A percentile compares a stretch with the other conserved stretches of the same genome.
Conservation (phyloP, 2,888 invertebrate species). For the Sarcophaga variegata region DNA sequence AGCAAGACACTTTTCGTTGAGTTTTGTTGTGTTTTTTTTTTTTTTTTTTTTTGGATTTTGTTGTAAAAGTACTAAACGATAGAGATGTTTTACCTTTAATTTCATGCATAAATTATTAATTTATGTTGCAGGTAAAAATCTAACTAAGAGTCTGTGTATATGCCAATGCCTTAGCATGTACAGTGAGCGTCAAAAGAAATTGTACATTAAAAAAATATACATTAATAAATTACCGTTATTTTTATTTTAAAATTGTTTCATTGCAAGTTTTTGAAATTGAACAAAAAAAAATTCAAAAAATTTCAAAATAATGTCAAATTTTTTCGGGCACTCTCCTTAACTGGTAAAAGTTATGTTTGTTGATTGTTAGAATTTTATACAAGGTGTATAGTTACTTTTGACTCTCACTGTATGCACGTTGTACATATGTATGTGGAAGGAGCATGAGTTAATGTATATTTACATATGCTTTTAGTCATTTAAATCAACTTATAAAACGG, state of each 20-base stretch:
- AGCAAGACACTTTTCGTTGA: neutral
- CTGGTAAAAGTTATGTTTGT: no score
- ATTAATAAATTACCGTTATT: no score
- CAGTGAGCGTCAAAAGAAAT: no score
- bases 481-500: slow-evolving; percentile 20
- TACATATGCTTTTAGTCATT: slow-evolving; percentile 73
- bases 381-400: no score
- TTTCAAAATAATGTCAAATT: no score
- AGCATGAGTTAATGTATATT: neutral
- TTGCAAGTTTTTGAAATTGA: no score
- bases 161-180: no score
- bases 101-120: slow-evolving; percentile 79
- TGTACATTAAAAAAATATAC: no score
- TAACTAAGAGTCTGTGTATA: neutral
- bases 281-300: no score
- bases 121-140: slow-evolving; percentile 69
- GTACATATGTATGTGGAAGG: neutral
- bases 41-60: neutral
- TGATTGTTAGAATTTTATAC: no score
- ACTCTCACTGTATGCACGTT: neutral
- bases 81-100: slow-evolving; percentile 69
- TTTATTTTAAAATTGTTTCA: no score
- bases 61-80: slow-evolving; percentile 54
- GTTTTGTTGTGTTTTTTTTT: neutral
- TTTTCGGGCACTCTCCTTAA: no score